Percentiles rank a stretch among this genome's conserved stretches.
phyloP scores from a whole-genome alignment of 2,888 invertebrate species.

The Alloplasta piceator region DNA sequence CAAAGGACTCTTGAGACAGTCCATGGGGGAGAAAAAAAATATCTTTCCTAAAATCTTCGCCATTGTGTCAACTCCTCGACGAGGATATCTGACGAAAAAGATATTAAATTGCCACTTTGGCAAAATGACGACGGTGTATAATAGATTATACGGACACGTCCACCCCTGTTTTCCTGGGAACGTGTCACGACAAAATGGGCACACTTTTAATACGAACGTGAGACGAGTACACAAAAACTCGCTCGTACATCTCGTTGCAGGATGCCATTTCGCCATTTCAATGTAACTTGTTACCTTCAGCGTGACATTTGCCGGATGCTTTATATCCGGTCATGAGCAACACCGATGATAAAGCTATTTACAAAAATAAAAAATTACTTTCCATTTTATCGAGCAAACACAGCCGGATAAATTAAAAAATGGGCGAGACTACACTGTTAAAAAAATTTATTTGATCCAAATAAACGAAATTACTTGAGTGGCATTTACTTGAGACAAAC shows the following conservation, averaged over 20 bases:
- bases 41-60: neutral
- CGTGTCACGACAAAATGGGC: neutral
- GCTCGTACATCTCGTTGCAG: slow-evolving; percentile 23
- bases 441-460: too few species aligned
- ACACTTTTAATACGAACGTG: slow-evolving; percentile 59
- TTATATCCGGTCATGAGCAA: slow-evolving; percentile 42
- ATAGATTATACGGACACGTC: slow-evolving; percentile 28
- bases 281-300: slow-evolving; percentile 42
- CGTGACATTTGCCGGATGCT: slow-evolving; percentile 40
- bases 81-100: neutral
- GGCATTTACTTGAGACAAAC: too few species aligned
- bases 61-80: neutral
- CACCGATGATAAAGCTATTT: neutral
- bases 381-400: neutral
- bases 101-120: slow-evolving; percentile 11
- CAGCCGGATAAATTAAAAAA: too few species aligned
- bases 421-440: too few species aligned
- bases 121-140: slow-evolving; percentile 18
- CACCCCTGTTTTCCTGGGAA: slow-evolving; percentile 7
- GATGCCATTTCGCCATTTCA: slow-evolving; percentile 50
- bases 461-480: too few species aligned
- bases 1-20: too few species aligned
- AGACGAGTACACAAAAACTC: slow-evolving; percentile 45
- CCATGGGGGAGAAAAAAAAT: too few species aligned
- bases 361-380: neutral